phyloP scores from a whole-genome alignment of 2,113 vertebrate genomes.

The Onychostoma macrolepis region DNA sequence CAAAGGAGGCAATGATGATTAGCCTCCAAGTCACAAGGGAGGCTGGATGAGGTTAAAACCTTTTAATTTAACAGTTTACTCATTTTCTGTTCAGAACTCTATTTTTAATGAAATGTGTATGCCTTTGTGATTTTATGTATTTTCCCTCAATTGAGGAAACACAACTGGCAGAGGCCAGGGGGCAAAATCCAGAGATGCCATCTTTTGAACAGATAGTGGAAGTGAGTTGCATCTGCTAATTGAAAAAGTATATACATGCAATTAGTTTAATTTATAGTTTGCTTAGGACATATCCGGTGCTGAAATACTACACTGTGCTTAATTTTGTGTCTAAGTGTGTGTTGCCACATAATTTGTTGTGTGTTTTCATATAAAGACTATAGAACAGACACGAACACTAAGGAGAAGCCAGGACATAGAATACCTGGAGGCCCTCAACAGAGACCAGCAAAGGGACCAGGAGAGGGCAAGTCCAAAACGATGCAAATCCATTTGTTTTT shows the following conservation, averaged over 20 bases:
- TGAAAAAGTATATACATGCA: neutral
- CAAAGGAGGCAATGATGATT: neutral
- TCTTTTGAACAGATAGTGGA: neutral
- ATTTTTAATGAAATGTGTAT: too few species aligned
- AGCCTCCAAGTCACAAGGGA: neutral
- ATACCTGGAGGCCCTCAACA: slow-evolving; percentile 2
- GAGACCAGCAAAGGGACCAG: neutral
- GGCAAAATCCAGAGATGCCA: neutral
- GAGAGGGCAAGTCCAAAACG: neutral
- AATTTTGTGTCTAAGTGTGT: too few species aligned
- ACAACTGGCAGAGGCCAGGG: neutral
- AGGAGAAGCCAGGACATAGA: slow-evolving; percentile 16
- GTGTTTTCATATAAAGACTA: neutral
- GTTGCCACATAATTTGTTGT: neutral
- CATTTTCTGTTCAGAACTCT: too few species aligned
- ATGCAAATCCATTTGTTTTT: neutral
- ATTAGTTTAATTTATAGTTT: neutral
- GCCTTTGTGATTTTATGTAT: too few species aligned
- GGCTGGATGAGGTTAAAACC: neutral
- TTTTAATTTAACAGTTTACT: neutral
- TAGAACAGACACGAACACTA: neutral
- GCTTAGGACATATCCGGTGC: too few species aligned
- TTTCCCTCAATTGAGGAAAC: neutral
- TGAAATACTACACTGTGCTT: too few species aligned
- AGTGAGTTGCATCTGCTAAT: neutral